phyloP scores from a whole-genome alignment of 2,797 vertebrate species.

The Merluccius polli region DNA sequence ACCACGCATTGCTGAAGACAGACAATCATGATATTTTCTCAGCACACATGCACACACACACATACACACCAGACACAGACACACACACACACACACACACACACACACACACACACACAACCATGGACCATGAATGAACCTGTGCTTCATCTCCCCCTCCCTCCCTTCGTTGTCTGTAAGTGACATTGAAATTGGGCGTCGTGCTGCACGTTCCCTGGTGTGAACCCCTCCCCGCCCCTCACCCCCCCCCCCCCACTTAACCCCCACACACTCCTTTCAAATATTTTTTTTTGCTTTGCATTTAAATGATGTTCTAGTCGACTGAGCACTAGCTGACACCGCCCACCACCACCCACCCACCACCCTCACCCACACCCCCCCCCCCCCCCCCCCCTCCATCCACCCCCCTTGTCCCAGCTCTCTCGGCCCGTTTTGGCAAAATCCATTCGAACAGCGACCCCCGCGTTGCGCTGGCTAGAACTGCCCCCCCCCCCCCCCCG shows the following conservation, averaged over 20 bases:
- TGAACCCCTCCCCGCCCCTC: too few relatives aligned
- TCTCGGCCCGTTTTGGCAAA: constrained; percentile 28
- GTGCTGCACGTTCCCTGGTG: not conserved
- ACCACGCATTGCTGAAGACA: too few relatives aligned
- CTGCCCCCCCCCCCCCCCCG: constrained; percentile 49
- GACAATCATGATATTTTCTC: too few relatives aligned
- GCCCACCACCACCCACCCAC: not conserved
- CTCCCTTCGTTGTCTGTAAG: constrained; percentile 16
- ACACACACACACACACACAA: not conserved
- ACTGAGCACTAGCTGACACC: constrained; percentile 28
- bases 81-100: not conserved
- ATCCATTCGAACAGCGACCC: constrained; percentile 40
- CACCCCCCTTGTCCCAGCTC: constrained; percentile 33
- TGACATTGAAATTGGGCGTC: constrained; percentile 17
- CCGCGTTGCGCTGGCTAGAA: constrained; percentile 49
- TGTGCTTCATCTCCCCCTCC: constrained; percentile 11
- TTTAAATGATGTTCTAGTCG: constrained; percentile 23
- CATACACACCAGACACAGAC: not conserved
- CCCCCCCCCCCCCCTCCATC: not conserved
- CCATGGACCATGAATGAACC: not conserved
- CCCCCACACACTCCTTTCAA: not conserved
- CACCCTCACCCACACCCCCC: constrained; percentile 24
- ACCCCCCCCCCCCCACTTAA: not conserved
- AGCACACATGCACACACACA: not conserved
- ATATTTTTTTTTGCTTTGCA: constrained; percentile 11